A percentile compares a stretch with the other conserved stretches of the same genome.
phyloP scores from a whole-genome alignment of 23 tunicate genomes.

The Botrylloides violaceus region DNA sequence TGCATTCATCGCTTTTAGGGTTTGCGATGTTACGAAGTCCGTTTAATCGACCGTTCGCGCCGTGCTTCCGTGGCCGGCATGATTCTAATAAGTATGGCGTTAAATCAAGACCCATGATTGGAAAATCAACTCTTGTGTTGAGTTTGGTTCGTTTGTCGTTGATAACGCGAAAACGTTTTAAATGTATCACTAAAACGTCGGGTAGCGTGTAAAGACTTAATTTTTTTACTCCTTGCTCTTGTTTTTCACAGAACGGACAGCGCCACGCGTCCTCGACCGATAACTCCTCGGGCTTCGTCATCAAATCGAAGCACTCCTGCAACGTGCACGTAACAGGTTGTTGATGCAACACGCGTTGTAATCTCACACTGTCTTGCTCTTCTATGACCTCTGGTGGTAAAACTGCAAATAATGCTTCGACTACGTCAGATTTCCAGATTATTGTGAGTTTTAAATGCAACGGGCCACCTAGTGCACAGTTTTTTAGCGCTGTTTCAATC shows the following conservation, averaged over 20 bases:
- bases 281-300: conserved; percentile 55
- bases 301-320: conserved; percentile 84
- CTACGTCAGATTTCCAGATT: conserved; percentile 61
- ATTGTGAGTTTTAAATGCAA: conserved; percentile 66
- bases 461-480: conserved; percentile 84
- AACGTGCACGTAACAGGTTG: conserved; percentile 82
- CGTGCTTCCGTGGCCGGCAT: not conserved
- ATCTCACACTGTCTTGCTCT: conserved; percentile 66
- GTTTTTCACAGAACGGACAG: conserved; percentile 68
- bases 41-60: not conserved
- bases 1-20: conserved; percentile 11
- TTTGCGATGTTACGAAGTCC: not conserved
- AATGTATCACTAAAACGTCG: conserved; percentile 67
- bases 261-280: conserved; percentile 61
- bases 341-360: conserved; percentile 50
- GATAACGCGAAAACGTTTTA: conserved; percentile 54
- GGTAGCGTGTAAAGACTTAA: conserved; percentile 67
- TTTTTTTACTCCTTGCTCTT: conserved; percentile 59
- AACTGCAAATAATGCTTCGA: conserved; percentile 48
- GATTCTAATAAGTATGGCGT: conserved; percentile 31
- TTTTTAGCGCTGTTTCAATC: conserved; percentile 74
- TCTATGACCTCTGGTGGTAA: conserved; percentile 70
- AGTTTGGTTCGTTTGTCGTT: conserved; percentile 61
- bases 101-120: conserved; percentile 72
- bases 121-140: conserved; percentile 72